Base-by-base conservation (phyloP, 1,140 invertebrate genomes). In the Muscidifurax raptorellus region DNA sequence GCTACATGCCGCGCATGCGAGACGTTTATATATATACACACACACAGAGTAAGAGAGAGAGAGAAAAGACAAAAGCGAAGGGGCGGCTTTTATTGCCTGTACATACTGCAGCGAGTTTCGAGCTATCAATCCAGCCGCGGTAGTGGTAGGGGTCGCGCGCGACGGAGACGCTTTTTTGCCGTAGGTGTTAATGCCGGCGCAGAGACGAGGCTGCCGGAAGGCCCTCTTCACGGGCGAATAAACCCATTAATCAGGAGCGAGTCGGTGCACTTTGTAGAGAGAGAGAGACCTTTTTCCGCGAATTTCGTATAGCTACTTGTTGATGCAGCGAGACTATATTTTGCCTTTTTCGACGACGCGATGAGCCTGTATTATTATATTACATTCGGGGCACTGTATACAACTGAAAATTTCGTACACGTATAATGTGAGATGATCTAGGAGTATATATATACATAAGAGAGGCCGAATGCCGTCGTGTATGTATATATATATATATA, bases 11-110 rank as follows among this genome's bases (percentile, higher is more conserved):
- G 40, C 22, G 74, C 74, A 0, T 0, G n/a, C 32, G 44, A 32
- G 15, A 40, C 22, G 59, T 13, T 25, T 69, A 69, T 69, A 69
- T 69, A n/a, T n/a, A n/a, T n/a, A n/a, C n/a, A n/a, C n/a, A n/a
- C n/a, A n/a, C n/a, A n/a, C n/a, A 69, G 66, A 36, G 47, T 44
- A 76, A 83, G 32, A 36, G 32, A 36, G 32, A 36, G 32, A 36
- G 76, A 1, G 76, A 25, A 52, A 30, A 64, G 71, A 66, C 75
- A 74, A 84, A 84, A 80, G 28, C 77, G 44, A 72, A 47, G 82
- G 76, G 77, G 83, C 76, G 77, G 69, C 28, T 69, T 71, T 64
- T 30, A 69, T 69, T 69, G 66, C 66, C 66, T 69, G 5, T 69
- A 12, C 15, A 32, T 74, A 3, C 47, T 52, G 5, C 22, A 59